phyloP scores from a whole-genome alignment of 1,140 invertebrate species.

The Ericerus pela region DNA sequence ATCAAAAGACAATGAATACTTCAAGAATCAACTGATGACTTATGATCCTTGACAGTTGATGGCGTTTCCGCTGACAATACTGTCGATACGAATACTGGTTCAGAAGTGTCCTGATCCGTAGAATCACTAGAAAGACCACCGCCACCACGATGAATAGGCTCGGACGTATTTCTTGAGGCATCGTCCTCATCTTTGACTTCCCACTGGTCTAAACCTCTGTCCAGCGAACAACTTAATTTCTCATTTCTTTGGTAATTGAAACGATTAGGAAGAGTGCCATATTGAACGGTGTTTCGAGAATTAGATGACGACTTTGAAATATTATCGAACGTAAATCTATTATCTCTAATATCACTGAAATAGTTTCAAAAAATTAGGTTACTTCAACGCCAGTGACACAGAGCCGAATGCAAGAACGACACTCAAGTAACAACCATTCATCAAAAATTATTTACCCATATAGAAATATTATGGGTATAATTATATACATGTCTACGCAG shows the following conservation, averaged over 20 bases:
- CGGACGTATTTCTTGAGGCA: neutral
- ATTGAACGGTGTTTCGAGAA: neutral
- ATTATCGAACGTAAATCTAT: neutral
- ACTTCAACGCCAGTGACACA: no score
- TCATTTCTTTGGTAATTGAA: neutral
- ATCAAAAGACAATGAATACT: no score
- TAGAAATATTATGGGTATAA: neutral
- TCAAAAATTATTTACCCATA: neutral
- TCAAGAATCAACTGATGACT: no score
- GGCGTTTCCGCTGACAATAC: no score
- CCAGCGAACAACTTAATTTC: neutral
- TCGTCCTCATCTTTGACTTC: neutral
- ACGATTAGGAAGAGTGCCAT: neutral
- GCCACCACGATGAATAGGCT: neutral
- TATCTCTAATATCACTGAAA: neutral
- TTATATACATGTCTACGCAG: no score
- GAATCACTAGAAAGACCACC: constrained; percentile 2
- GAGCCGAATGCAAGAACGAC: no score
- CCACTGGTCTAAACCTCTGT: neutral
- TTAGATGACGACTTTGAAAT: neutral
- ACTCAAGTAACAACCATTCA: neutral
- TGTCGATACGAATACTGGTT: no score
- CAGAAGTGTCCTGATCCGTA: neutral
- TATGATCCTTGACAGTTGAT: no score
- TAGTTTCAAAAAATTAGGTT: no score